A percentile compares a stretch with the other conserved stretches of the same genome.
phyloP scores from a whole-genome alignment of 2,888 invertebrate genomes.

The Limulus polyphemus region DNA sequence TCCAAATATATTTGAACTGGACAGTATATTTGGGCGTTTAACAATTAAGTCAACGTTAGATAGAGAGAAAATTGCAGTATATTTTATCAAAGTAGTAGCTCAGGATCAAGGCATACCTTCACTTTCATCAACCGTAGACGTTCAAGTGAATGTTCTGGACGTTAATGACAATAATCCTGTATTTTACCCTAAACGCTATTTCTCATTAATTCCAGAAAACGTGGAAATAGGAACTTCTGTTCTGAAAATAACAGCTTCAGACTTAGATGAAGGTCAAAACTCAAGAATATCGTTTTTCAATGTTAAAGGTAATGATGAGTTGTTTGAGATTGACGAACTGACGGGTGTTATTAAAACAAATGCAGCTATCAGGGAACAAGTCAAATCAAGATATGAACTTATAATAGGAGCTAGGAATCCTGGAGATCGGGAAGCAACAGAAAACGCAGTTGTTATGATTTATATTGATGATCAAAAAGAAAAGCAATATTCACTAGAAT shows the following conservation, averaged over 20 bases:
- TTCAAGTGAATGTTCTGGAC: slow-evolving; percentile 65
- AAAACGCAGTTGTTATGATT: slow-evolving; percentile 54
- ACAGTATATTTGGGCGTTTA: slow-evolving; percentile 70
- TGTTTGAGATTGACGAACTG: slow-evolving; percentile 64
- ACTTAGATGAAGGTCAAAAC: slow-evolving; percentile 79
- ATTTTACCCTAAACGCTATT: slow-evolving; percentile 80
- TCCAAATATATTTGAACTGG: slow-evolving; percentile 54
- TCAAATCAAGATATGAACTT: slow-evolving; percentile 56
- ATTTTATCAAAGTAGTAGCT: slow-evolving; percentile 72
- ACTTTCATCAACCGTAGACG: slow-evolving; percentile 77
- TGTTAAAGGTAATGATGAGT: slow-evolving; percentile 57
- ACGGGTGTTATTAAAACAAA: slow-evolving; percentile 61
- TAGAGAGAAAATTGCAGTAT: slow-evolving; percentile 58
- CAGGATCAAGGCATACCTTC: slow-evolving; percentile 68
- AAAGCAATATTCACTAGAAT: slow-evolving; percentile 25
- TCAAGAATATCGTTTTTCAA: slow-evolving; percentile 49
- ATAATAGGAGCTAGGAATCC: slow-evolving; percentile 69
- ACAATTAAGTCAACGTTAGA: slow-evolving; percentile 64
- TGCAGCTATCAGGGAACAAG: slow-evolving; percentile 50
- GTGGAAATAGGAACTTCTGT: slow-evolving; percentile 46
- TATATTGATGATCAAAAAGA: slow-evolving; percentile 2
- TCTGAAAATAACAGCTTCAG: slow-evolving; percentile 63
- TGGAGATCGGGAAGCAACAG: slow-evolving; percentile 56
- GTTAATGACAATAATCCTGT: slow-evolving; percentile 84
- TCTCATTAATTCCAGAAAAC: slow-evolving; percentile 48